Evolutionary conservation across 2,113 vertebrate genomes (phyloP).

Genomic region (Tapirus terrestris): DNA sequence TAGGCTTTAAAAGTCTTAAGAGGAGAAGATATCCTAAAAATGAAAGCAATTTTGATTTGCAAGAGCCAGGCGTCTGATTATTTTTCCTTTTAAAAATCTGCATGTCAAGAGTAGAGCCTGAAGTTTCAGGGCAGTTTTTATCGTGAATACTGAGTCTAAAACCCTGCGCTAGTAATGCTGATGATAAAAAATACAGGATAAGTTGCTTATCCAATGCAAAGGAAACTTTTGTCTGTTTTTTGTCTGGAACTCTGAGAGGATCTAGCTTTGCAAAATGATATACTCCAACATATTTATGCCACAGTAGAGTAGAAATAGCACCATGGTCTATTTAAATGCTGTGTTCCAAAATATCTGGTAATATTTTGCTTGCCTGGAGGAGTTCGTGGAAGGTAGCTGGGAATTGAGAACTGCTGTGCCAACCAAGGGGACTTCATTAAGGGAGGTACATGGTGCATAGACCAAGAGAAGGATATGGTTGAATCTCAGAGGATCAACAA

Average conservation of each 20-base stretch:
- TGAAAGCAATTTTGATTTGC: not conserved
- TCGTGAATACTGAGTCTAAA: no score
- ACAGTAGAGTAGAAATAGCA: not conserved
- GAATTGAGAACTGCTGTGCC: not conserved
- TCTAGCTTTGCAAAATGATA: not conserved
- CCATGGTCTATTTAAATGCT: constrained; percentile 1
- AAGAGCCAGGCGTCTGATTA: not conserved
- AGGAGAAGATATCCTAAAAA: not conserved
- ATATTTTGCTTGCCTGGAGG: constrained; percentile 3
- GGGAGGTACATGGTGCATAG: not conserved
- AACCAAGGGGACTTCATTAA: not conserved
- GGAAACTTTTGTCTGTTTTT: not conserved
- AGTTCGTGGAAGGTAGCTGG: not conserved
- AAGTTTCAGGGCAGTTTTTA: not conserved
- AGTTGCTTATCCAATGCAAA: not conserved
- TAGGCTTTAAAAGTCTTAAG: not conserved
- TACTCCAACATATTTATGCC: not conserved
- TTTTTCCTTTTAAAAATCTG: constrained; percentile 35
- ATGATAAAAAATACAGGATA: not conserved
- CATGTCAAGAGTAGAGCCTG: not conserved
- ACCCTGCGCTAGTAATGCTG: not conserved
- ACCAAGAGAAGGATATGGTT: not conserved
- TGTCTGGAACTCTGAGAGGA: not conserved
- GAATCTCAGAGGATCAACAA: not conserved
- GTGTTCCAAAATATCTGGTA: constrained; percentile 15